Evolutionary conservation across 2,113 vertebrate genomes (phyloP).

Genomic region (Oncorhynchus mykiss): DNA sequence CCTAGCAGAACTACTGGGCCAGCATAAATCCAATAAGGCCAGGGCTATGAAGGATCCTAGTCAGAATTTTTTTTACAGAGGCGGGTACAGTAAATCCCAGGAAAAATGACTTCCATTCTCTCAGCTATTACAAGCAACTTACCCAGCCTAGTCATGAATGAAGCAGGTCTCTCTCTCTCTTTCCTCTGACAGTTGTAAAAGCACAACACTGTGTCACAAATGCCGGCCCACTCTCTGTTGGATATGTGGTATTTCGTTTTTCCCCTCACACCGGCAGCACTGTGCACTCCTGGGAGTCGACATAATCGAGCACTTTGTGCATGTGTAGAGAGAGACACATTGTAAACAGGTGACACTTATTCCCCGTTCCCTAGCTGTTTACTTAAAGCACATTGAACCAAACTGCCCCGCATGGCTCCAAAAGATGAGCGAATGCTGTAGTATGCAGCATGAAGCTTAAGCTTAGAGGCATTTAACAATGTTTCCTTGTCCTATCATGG

Average conservation of each 20-base stretch:
- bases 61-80: too few species aligned
- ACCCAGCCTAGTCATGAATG: slow-evolving; percentile 7
- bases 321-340: neutral
- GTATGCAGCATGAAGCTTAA: too few species aligned
- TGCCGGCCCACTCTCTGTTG: neutral
- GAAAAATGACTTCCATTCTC: slow-evolving; percentile 29
- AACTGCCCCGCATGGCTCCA: too few species aligned
- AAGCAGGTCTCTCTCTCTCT: slow-evolving; percentile 12
- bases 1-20: neutral
- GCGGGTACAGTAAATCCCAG: slow-evolving; percentile 10
- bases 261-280: slow-evolving; percentile 29
- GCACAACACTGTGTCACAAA: neutral
- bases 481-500: too few species aligned
- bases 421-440: too few species aligned
- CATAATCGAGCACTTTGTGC: slow-evolving; percentile 23
- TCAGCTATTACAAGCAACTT: neutral
- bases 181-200: slow-evolving; percentile 25
- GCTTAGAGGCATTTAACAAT: too few species aligned
- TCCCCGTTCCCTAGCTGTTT: neutral
- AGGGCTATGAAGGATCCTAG: too few species aligned
- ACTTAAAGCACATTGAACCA: neutral
- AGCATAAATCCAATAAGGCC: slow-evolving; percentile 31
- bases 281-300: neutral
- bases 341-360: slow-evolving; percentile 15
- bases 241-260: neutral